These are phyloP conservation scores for Scalopus aquaticus DNA, from an alignment of 2,113 vertebrate species.

Conservation along the genomic window DNA sequence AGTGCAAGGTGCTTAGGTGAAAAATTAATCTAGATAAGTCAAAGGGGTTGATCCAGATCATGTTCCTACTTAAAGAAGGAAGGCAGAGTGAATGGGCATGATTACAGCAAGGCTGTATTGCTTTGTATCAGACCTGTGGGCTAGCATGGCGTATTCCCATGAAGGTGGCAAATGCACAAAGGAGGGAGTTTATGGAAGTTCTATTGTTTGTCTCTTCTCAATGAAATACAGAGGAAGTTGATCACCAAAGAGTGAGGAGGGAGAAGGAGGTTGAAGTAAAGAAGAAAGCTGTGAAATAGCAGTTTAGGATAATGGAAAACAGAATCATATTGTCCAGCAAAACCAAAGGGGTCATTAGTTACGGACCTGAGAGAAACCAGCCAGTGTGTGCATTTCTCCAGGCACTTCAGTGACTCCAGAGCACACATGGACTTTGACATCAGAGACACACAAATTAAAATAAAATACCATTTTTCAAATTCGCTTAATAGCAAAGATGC, in stretches of 20 bases:
- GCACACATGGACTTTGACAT: background rate
- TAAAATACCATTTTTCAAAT: background rate
- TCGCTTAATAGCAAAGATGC: background rate
- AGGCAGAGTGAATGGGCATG: background rate
- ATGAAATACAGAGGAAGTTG: background rate
- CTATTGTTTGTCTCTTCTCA: background rate
- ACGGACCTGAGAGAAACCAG: background rate
- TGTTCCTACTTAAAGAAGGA: background rate
- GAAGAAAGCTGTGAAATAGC: background rate
- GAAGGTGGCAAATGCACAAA: too few species aligned
- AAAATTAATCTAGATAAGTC: background rate
- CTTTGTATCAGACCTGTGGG: too few species aligned
- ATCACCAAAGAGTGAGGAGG: background rate
- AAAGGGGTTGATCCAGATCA: background rate
- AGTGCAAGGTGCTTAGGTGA: background rate
- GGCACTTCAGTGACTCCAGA: background rate
- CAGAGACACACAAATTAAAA: background rate
- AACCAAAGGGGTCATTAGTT: background rate
- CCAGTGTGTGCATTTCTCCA: background rate
- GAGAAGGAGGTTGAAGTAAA: background rate
- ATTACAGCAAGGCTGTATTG: too few species aligned
- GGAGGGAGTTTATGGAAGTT: background rate
- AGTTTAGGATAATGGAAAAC: background rate
- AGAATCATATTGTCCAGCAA: background rate
- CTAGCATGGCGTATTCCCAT: too few species aligned